Conservation (phyloP, 2,113 vertebrate species). For the Scytalopus superciliaris region DNA sequence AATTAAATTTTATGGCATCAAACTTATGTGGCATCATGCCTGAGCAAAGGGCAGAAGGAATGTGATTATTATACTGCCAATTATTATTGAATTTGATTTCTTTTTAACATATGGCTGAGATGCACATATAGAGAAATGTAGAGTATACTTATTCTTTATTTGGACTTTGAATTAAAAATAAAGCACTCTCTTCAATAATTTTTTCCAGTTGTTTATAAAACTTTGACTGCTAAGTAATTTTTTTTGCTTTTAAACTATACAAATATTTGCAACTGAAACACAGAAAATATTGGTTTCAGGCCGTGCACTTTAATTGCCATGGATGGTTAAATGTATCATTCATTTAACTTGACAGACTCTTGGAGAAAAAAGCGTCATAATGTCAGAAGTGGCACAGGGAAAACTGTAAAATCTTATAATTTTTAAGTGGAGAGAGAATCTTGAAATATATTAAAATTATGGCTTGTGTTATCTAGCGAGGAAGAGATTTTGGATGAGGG, state of each 20-base stretch:
- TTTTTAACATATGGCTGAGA: constrained; percentile 56
- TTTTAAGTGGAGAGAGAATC: not conserved
- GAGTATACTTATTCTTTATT: constrained; percentile 46
- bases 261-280: constrained; percentile 53
- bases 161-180: constrained; percentile 60
- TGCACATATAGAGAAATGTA: constrained; percentile 20
- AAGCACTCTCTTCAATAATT: constrained; percentile 11
- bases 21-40: constrained; percentile 72
- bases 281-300: not conserved
- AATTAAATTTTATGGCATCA: constrained; percentile 78
- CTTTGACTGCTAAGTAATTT: constrained; percentile 10
- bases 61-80: constrained; percentile 71
- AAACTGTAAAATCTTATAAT: not conserved
- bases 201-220: constrained; percentile 52
- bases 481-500: not conserved
- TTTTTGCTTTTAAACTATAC: constrained; percentile 14
- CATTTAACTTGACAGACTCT: not conserved
- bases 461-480: not conserved
- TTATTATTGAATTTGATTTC: constrained; percentile 65
- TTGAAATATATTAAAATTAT: not conserved
- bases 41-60: constrained; percentile 72
- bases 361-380: not conserved
- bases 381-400: not conserved
- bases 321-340: constrained; percentile 13
- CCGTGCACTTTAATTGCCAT: constrained; percentile 9